phyloP scores from a whole-genome alignment of 2,797 vertebrate genomes.

The Karalla daura region DNA sequence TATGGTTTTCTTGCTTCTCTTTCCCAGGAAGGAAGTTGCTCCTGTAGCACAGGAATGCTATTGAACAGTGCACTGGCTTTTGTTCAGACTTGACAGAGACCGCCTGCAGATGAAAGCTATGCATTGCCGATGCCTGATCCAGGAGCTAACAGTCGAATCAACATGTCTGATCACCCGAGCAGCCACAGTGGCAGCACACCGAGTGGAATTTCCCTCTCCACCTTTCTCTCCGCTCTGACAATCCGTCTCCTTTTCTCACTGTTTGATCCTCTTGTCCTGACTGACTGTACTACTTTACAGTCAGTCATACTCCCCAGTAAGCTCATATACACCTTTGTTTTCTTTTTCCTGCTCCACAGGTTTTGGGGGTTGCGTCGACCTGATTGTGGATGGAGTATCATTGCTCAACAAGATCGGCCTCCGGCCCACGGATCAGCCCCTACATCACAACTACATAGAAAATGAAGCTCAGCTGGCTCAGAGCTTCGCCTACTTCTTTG shows the following conservation, averaged over 20 bases:
- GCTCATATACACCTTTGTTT: neutral
- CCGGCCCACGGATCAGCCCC: constrained; percentile 74
- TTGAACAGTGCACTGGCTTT: neutral
- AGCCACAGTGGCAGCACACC: neutral
- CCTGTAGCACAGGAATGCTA: neutral
- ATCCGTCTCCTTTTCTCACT: neutral
- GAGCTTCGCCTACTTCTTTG: constrained; percentile 90
- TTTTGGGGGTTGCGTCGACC: constrained; percentile 89
- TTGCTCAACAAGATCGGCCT: constrained; percentile 85
- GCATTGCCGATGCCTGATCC: neutral
- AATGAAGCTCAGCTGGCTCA: constrained; percentile 83
- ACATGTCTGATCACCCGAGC: constrained; percentile 1
- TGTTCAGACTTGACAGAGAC: constrained; percentile 10
- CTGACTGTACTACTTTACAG: too few species aligned
- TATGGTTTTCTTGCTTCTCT: neutral
- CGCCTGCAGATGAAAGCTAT: neutral
- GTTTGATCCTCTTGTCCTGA: neutral
- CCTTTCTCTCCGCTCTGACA: too few species aligned
- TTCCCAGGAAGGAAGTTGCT: too few species aligned
- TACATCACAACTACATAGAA: constrained; percentile 87
- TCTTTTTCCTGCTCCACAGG: constrained; percentile 65
- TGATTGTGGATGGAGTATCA: constrained; percentile 85
- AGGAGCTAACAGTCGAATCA: constrained; percentile 8
- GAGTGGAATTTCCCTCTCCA: neutral
- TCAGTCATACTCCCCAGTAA: too few species aligned